Base-by-base conservation (phyloP, 2,113 vertebrate species). In the Heliornis fulica region DNA sequence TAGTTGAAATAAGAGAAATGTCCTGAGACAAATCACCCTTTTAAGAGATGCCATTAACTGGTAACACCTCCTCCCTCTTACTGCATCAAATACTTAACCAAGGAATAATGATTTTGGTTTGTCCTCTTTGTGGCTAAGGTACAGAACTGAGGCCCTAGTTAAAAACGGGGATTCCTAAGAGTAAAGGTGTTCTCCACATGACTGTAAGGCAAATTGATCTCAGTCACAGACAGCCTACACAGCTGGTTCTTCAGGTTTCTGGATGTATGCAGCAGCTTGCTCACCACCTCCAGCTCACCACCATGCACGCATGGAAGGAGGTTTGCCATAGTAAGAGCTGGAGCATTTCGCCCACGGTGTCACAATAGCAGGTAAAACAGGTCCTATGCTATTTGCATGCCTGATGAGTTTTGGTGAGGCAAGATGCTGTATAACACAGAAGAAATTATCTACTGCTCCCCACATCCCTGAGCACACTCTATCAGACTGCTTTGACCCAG, bases 161-260 rank as follows among this genome's bases (percentile, higher is more conserved):
- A n/a, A 77, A 83, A 83, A 41, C 0, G 0, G 51, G 16, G 34
- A 46, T 80, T 80, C 63, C 79, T 77, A 38, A 41, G 20, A 70
- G 59, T 29, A 75, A 68, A 18, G 56, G 10, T 38, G 43, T 56
- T 71, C 60, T 88, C 76, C 21, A 29, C 21, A 7, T 40, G 11
- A 32, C 77, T 87, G 50, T 75, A 72, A 38, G 65, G 56, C 51
- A 83, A 60, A 43, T 26, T 25, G 59, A 28, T 54, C 32, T 38
- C 5, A 1, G 95, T 92, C 81, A 82, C 68, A 87, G 46, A 19
- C 83, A 92, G 48, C 76, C 60, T 78, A 68, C 64, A 41, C 13
- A 92, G 80, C 92, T 82, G 68, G 90, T 68, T 95, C 53, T 83
- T 86, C 94, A 56, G 34, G 92, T 83, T n/a, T 94, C 61, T 81